Conservation (phyloP, 2,797 vertebrate species). For the Setipinna tenuifilis region DNA sequence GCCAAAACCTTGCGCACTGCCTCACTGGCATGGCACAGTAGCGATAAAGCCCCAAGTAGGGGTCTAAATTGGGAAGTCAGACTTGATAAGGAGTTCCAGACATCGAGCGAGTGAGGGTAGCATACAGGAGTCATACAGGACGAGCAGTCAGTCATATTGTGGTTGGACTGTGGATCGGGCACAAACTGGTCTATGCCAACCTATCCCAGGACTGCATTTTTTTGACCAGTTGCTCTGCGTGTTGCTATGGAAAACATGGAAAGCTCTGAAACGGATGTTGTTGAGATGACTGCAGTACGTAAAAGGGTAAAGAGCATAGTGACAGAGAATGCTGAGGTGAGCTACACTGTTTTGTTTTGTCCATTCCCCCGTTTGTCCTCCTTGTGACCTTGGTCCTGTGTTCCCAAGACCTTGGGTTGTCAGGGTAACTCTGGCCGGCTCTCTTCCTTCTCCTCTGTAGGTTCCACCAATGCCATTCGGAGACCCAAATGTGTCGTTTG, state of each 20-base stretch:
- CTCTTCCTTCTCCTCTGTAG: constrained; percentile 13
- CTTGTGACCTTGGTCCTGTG: constrained; percentile 33
- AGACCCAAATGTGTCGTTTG: constrained; percentile 21
- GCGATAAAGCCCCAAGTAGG: constrained; percentile 53
- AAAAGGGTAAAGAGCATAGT: not conserved
- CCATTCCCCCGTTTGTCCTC: constrained; percentile 7
- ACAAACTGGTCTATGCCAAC: not conserved
- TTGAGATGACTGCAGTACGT: constrained; percentile 18
- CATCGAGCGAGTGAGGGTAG: not conserved
- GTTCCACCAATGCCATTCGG: not conserved
- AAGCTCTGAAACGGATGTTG: not conserved
- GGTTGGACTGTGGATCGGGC: not conserved
- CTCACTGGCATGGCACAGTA: constrained; percentile 34
- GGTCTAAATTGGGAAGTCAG: constrained; percentile 49
- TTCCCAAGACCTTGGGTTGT: constrained; percentile 31
- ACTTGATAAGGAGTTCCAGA: constrained; percentile 40
- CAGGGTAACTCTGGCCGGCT: not conserved
- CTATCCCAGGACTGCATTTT: not conserved
- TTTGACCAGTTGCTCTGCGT: not conserved
- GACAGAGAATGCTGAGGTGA: constrained; percentile 31
- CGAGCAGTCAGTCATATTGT: not conserved
- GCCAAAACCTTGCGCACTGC: not conserved
- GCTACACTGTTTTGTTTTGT: not conserved
- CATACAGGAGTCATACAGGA: not conserved
- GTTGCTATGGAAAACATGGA: not conserved